phyloP scores from a whole-genome alignment of 2,113 vertebrate genomes.

The Tursiops truncatus region DNA sequence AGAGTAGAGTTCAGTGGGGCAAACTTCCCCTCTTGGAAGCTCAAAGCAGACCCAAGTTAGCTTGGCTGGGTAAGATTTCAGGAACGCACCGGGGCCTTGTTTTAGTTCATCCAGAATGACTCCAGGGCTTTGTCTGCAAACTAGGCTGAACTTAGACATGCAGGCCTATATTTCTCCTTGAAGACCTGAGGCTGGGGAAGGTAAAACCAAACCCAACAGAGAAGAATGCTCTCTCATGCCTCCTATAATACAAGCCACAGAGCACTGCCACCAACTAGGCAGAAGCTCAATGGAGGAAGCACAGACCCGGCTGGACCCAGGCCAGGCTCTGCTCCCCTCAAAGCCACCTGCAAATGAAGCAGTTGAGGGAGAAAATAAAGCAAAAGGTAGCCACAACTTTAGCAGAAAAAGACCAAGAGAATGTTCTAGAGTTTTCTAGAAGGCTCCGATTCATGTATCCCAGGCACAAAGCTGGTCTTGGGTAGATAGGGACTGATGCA shows the following conservation, averaged over 20 bases:
- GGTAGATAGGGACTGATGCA: background rate
- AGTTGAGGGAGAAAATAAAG: background rate
- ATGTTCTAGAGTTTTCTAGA: constrained; percentile 24
- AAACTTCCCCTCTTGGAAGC: background rate
- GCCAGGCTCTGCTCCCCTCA: background rate
- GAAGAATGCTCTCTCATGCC: background rate
- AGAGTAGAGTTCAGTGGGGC: background rate
- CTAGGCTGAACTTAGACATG: background rate
- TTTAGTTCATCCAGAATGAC: background rate
- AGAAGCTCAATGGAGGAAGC: background rate
- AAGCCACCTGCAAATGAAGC: background rate
- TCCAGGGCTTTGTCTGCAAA: background rate
- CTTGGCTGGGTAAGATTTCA: background rate
- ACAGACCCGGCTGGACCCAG: background rate
- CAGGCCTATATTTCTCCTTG: background rate
- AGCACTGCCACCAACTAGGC: background rate
- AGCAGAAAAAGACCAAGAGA: background rate
- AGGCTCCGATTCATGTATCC: background rate
- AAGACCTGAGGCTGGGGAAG: background rate
- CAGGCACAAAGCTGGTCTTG: background rate
- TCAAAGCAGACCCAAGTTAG: background rate
- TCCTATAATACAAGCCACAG: background rate
- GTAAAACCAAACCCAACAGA: background rate
- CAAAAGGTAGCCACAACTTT: background rate
- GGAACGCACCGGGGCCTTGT: background rate